These are phyloP conservation scores for Stenichneumon culpator DNA, from an alignment of 2,888 invertebrate species.

Conservation along the genomic window DNA sequence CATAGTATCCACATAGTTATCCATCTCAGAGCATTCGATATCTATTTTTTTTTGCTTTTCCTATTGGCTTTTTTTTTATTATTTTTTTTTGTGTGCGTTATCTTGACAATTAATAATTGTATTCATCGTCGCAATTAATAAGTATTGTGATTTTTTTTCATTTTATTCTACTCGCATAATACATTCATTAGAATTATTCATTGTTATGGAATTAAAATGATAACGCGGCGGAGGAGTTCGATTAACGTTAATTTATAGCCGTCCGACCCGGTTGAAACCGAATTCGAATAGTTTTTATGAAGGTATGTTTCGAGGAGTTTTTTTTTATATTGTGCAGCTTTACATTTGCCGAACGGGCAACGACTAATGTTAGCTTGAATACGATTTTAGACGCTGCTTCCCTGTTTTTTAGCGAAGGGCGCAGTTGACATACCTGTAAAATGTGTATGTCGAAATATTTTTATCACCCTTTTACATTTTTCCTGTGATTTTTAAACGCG, in stretches of 20 bases:
- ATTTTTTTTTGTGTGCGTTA: background rate
- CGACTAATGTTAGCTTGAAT: constrained; percentile 28
- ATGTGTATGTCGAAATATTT: constrained; percentile 37
- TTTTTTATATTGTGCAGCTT: constrained; percentile 51
- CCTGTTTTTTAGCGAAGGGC: constrained; percentile 26
- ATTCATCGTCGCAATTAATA: background rate
- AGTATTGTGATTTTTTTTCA: background rate
- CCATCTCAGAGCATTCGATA: background rate
- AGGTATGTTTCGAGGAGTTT: constrained; percentile 43
- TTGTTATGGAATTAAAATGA: constrained; percentile 24
- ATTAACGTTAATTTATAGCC: constrained; percentile 35
- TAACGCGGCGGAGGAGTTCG: constrained; percentile 7
- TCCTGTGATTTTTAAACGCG: constrained; percentile 36
- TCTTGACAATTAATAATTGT: background rate
- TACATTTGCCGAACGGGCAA: constrained; percentile 20
- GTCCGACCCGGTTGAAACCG: constrained; percentile 37
- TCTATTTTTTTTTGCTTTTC: background rate
- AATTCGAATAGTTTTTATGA: constrained; percentile 46
- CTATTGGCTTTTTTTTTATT: background rate
- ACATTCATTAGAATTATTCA: constrained; percentile 31
- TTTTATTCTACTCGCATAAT: background rate
- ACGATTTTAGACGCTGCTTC: constrained; percentile 43
- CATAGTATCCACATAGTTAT: background rate
- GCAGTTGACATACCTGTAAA: background rate
- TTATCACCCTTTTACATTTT: constrained; percentile 34